Base-by-base conservation (phyloP, 2,888 invertebrate genomes). In the Tipula vernalis region DNA sequence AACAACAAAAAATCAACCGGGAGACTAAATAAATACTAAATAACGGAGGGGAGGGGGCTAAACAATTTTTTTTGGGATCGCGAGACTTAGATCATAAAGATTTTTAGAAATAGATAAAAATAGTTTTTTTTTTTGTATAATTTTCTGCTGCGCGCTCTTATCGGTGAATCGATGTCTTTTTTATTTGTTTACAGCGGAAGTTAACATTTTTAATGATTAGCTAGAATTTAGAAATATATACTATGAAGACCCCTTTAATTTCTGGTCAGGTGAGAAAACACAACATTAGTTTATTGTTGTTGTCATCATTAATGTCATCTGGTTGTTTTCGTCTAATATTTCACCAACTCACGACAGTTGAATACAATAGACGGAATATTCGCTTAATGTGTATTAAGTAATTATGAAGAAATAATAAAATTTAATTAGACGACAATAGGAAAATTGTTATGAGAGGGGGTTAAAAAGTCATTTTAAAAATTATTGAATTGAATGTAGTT, bases 161-260 rank as follows among this genome's bases (percentile, higher is more conserved):
- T 71, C 71, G 71, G 15, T 3, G 18, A 71, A 71, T 71, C 71
- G 71, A 10, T 71, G 10, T 71, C n/a, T 28, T 28, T 28, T 28
- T 51, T 28, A 28, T 15, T 15, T 57, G 57, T 71, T 10, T 18
- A 6, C 2, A 71, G 28, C 71, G 71, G 71, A 71, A 71, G 71
- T 71, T 71, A 71, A 71, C 71, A 71, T 71, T 71, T 71, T 71
- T 71, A 71, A 71, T 71, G 71, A 71, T 71, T 71, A 71, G 71
- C 71, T 28, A 28, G 71, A 71, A 71, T 71, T 28, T 18, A 10
- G 71, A 71, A 28, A 71, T 28, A 18, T 18, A 6, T 28, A 18
- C 6, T 1, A 15, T 4, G 13, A 51, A 51, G n/a, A 51, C 57
- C 28, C 4, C 28, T 12, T 10, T 28, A 28, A 28, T 12, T 28